Conservation (phyloP, 1,140 invertebrate genomes). For the Octopus sinensis region DNA sequence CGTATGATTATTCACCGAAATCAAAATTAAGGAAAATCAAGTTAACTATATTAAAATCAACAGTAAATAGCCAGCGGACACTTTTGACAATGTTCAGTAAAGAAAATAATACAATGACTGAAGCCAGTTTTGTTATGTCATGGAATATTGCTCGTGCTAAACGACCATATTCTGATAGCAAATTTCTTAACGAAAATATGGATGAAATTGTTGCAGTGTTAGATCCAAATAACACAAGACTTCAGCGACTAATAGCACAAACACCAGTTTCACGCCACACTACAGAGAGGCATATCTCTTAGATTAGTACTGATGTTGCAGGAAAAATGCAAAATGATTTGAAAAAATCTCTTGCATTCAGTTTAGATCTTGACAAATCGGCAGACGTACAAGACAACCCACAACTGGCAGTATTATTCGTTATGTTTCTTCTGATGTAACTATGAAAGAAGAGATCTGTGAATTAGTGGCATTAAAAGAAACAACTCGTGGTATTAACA, state of each 20-base stretch:
- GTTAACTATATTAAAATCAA: constrained; percentile 5
- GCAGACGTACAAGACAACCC: constrained; percentile 7
- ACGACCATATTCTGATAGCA: neutral
- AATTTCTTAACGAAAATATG: neutral
- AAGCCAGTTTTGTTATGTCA: neutral
- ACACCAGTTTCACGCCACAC: neutral
- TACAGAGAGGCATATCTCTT: constrained; percentile 3
- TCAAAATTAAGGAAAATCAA: neutral
- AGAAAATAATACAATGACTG: constrained; percentile 3
- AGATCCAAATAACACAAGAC: constrained; percentile 8
- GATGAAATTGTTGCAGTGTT: neutral
- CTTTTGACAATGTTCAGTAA: neutral
- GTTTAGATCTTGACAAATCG: constrained; percentile 1
- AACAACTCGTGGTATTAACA: constrained; percentile 7
- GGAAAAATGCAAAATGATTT: constrained; percentile 1
- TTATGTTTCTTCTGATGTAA: constrained; percentile 5
- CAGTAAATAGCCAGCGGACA: neutral
- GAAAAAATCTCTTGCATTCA: constrained; percentile 1
- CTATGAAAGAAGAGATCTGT: neutral
- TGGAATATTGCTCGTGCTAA: constrained; percentile 4
- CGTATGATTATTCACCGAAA: neutral
- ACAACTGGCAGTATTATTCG: constrained; percentile 7
- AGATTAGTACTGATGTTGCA: constrained; percentile 7
- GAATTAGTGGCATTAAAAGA: constrained; percentile 4
- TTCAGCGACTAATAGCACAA: constrained; percentile 7